Conservation (phyloP, 1,140 invertebrate genomes). For the Philaenus spumarius region DNA sequence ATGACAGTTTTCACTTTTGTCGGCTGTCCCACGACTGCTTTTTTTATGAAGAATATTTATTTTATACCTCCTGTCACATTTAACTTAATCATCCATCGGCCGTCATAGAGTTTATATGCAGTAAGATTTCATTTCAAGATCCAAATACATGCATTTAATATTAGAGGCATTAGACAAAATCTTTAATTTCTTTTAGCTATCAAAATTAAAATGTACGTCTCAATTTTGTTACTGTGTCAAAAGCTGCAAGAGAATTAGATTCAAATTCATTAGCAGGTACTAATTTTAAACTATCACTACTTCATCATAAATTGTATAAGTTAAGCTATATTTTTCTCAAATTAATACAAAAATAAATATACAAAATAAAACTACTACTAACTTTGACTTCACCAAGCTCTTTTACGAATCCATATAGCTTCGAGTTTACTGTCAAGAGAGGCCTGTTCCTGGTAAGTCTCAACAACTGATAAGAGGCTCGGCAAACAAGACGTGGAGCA, state of each 20-base stretch:
- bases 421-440: constrained; percentile 71
- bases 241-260: not conserved
- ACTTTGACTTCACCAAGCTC: constrained; percentile 74
- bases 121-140: too few species aligned
- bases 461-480: constrained; percentile 66
- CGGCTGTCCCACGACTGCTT: too few species aligned
- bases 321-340: not conserved
- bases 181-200: too few species aligned
- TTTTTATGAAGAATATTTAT: too few species aligned
- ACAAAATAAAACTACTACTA: constrained; percentile 12
- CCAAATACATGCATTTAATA: too few species aligned
- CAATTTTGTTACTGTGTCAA: not conserved
- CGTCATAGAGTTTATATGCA: too few species aligned
- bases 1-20: too few species aligned
- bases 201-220: too few species aligned
- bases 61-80: too few species aligned
- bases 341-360: not conserved
- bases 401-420: constrained; percentile 77
- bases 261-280: not conserved
- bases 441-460: constrained; percentile 59
- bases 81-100: too few species aligned
- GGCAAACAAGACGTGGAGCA: constrained; percentile 61
- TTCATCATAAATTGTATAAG: not conserved
- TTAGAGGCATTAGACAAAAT: too few species aligned
- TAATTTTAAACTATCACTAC: not conserved